These are phyloP conservation scores for Spea bombifrons DNA, from an alignment of 2,113 vertebrate genomes.

Conservation along the genomic window DNA sequence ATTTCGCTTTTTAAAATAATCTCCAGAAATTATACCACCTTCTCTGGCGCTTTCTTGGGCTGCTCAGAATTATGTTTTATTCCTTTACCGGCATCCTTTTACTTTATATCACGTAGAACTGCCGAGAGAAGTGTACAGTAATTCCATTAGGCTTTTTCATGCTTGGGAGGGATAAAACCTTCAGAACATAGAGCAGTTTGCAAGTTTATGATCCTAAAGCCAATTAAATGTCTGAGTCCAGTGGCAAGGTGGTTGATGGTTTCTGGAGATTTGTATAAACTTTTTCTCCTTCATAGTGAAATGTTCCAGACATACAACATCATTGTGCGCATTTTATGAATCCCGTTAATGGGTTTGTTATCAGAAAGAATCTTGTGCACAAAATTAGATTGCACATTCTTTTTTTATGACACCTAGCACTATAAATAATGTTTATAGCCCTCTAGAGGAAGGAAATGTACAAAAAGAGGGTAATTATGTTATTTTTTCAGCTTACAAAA, in stretches of 20 bases:
- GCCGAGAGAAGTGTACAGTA: conserved; percentile 27
- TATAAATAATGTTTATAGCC: background rate
- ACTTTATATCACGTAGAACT: conserved; percentile 30
- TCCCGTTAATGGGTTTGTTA: conserved; percentile 24
- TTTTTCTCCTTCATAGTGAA: conserved; percentile 26
- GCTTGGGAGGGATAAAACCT: conserved; percentile 33
- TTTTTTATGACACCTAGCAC: background rate
- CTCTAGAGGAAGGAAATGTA: background rate
- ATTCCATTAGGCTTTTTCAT: conserved; percentile 26
- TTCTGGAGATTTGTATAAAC: conserved; percentile 26
- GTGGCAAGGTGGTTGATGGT: conserved; percentile 3
- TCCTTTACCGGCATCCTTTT: conserved; percentile 15
- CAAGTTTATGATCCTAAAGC: conserved; percentile 20
- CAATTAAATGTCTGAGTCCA: conserved; percentile 41
- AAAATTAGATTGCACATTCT: conserved; percentile 3
- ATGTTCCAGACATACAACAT: conserved; percentile 18
- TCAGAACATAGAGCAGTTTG: conserved; percentile 34
- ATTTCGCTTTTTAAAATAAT: conserved; percentile 8
- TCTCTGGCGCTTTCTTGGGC: background rate
- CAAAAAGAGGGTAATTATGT: too few relatives aligned
- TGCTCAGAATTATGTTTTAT: conserved; percentile 20
- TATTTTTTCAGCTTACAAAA: too few relatives aligned
- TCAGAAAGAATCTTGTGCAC: background rate
- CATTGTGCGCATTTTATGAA: background rate
- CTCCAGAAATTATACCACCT: background rate